These are phyloP conservation scores for Drosophila infuscata DNA, from an alignment of 2,888 invertebrate genomes.

Conservation along the genomic window DNA sequence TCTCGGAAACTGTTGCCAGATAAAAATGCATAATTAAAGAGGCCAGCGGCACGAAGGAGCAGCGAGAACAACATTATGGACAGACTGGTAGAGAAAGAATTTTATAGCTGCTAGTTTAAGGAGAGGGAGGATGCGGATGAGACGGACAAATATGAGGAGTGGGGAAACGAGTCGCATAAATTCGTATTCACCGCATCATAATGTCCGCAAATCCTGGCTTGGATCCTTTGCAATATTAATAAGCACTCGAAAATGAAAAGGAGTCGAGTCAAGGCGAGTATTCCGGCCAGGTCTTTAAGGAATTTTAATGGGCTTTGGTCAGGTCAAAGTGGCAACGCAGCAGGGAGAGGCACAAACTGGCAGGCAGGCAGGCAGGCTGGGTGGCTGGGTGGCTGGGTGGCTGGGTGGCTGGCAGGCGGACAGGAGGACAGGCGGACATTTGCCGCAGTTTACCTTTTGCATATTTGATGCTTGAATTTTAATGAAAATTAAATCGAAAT, in stretches of 20 bases:
- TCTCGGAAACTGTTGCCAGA: constrained; percentile 55
- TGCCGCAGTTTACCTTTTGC: constrained; percentile 77
- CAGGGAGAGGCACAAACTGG: not conserved
- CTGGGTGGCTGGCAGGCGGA: not conserved
- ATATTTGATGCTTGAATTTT: constrained; percentile 82
- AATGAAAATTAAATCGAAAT: constrained; percentile 89
- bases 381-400: too few species aligned
- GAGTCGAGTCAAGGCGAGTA: constrained; percentile 57
- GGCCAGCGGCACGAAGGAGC: constrained; percentile 15
- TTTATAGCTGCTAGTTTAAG: not conserved
- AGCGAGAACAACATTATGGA: not conserved
- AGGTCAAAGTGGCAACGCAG: constrained; percentile 22
- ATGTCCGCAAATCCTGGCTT: constrained; percentile 77
- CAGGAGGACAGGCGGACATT: constrained; percentile 6
- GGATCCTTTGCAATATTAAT: constrained; percentile 79
- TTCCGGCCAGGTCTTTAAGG: constrained; percentile 70
- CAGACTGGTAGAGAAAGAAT: not conserved
- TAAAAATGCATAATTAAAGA: constrained; percentile 77
- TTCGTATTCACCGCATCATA: constrained; percentile 78
- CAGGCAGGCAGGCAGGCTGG: not conserved
- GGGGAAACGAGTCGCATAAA: constrained; percentile 61
- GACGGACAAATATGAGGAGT: not conserved
- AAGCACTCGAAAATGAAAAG: constrained; percentile 82
- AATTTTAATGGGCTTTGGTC: constrained; percentile 77
- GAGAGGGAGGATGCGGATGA: too few species aligned